phyloP scores from a whole-genome alignment of 2,888 invertebrate genomes.

The Oeneis ivallda region DNA sequence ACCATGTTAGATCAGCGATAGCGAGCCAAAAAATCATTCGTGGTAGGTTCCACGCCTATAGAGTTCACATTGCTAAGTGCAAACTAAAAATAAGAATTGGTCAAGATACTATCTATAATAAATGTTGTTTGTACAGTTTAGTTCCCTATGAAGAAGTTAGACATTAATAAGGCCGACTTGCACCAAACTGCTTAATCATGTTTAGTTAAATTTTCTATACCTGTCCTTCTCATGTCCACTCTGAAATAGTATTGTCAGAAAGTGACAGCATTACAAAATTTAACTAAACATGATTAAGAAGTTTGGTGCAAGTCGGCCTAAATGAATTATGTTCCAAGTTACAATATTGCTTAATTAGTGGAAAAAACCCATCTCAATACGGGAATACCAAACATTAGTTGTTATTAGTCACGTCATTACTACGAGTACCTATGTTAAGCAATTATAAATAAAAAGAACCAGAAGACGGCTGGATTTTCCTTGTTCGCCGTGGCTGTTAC shows the following conservation, averaged over 20 bases:
- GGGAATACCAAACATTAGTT: not conserved
- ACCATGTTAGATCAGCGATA: not conserved
- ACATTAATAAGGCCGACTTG: too few relatives aligned
- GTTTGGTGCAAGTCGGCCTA: too few relatives aligned
- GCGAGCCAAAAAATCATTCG: too few relatives aligned
- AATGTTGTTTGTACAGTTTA: not conserved
- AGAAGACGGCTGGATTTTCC: not conserved
- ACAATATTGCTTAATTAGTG: constrained; percentile 10
- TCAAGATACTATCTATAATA: not conserved
- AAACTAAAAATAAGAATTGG: not conserved
- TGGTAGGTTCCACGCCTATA: not conserved
- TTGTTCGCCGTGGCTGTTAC: not conserved
- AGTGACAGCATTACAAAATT: too few relatives aligned
- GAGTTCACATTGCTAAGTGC: not conserved
- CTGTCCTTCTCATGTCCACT: too few relatives aligned
- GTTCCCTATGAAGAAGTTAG: not conserved
- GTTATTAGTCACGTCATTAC: constrained; percentile 1
- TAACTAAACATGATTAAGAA: too few relatives aligned
- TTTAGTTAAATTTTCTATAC: too few relatives aligned
- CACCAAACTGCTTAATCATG: too few relatives aligned
- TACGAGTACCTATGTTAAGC: not conserved
- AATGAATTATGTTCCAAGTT: not conserved
- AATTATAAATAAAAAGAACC: not conserved
- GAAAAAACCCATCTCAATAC: not conserved
- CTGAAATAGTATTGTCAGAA: too few relatives aligned